phyloP scores from a whole-genome alignment of 2,797 vertebrate genomes.

The Manis crassicaudata region DNA sequence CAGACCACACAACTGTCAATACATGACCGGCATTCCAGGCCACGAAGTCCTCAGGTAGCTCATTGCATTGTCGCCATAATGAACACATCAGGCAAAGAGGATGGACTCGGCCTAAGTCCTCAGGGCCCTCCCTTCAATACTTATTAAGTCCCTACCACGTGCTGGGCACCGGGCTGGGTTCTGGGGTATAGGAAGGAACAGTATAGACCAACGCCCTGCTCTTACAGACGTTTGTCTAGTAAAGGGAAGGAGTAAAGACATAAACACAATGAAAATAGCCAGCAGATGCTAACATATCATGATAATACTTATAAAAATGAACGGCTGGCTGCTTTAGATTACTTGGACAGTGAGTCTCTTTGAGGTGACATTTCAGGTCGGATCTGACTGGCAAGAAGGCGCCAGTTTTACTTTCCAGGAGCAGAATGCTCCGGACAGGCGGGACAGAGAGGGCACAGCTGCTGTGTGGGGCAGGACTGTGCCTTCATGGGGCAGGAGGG shows the following conservation, averaged over 20 bases:
- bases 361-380: background rate
- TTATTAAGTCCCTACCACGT: background rate
- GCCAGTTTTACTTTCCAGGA: background rate
- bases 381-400: background rate
- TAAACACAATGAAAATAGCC: background rate
- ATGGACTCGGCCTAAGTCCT: background rate
- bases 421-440: background rate
- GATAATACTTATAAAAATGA: background rate
- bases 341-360: background rate
- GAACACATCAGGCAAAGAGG: background rate
- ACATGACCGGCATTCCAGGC: background rate
- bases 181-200: background rate
- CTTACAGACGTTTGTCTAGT: background rate
- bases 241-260: background rate
- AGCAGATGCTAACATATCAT: background rate
- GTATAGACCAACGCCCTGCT: accelerated
- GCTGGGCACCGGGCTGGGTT: background rate
- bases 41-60: background rate
- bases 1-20: background rate
- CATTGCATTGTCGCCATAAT: background rate
- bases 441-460: background rate
- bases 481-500: background rate
- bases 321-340: background rate
- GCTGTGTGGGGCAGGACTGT: background rate
- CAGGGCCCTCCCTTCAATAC: background rate